Conservation (phyloP, 2,113 vertebrate species). For the Danio rerio region GRCz12tu NC_133197.1:21108001-21108500, state of each 20-base stretch:
- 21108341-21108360: no score
- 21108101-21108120: neutral
- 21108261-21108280: conserved; percentile 84
- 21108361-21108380: no score
- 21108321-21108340: neutral
- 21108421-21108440: no score
- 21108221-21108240: conserved; percentile 75
- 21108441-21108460: no score
- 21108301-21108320: conserved; percentile 54
- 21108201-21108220: conserved; percentile 71
- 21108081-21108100: conserved; percentile 18
- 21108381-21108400: no score
- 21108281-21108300: conserved; percentile 81
- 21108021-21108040: neutral
- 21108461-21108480: no score
- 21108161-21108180: conserved; percentile 82
- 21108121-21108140: conserved; percentile 25
- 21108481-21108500: no score
- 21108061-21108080: conserved; percentile 7
- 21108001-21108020: conserved; percentile 24
- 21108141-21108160: conserved; percentile 79
- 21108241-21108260: conserved; percentile 73
- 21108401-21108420: no score
- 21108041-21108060: conserved; percentile 2
- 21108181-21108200: conserved; percentile 82